Evolutionary conservation across 1,140 invertebrate species (phyloP), one percentile per base, ranked within the genome.

Genomic region (Saccostrea glomerata): DNA sequence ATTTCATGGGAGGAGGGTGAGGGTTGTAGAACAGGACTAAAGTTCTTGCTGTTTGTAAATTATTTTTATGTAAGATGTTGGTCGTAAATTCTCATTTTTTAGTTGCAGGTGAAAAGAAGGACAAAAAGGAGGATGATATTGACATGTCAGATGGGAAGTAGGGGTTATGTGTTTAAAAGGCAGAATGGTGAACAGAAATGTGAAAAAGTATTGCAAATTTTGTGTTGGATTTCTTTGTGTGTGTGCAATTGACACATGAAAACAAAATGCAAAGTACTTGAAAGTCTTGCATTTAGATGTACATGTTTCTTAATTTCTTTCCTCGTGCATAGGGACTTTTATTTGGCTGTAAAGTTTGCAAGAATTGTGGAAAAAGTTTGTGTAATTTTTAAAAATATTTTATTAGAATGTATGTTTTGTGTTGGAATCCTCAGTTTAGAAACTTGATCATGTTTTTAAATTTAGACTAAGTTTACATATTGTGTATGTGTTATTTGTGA

Each of bases 31-130:
- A 5, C 6, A 47, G 9, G 47, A 47, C 47, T 47, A 47, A 0
- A 47, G 6, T 47, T 47, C 9, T 6, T 47, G 9, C 5, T 7
- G 47, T 47, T 47, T 47, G 47, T 47, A 47, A 47, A 47, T 47
- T n/a, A 12, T 5, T 70, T 66, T 13, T 15, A 25, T 12, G 17
- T 12, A n/a, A n/a, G 23, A 36, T 82, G 25, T 63, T 58, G 36
- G 36, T 47, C n/a, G 66, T 58, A 77, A 36, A 40, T 87, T 92
- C 86, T 85, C 84, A 86, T 23, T 88, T 90, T 87, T 83, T 40
- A 89, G 85, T 85, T 88, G 89, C 88, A 82, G 92, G 91, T 60
- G 92, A 92, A 70, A 93, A 93, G 90, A 93, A 93, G 82, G 92
- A 93, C 83, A 93, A 93, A 84, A 92, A 92, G 82, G 92, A 93